phyloP scores from a whole-genome alignment of 1,140 invertebrate species.

The Metopolophium dirhodum region DNA sequence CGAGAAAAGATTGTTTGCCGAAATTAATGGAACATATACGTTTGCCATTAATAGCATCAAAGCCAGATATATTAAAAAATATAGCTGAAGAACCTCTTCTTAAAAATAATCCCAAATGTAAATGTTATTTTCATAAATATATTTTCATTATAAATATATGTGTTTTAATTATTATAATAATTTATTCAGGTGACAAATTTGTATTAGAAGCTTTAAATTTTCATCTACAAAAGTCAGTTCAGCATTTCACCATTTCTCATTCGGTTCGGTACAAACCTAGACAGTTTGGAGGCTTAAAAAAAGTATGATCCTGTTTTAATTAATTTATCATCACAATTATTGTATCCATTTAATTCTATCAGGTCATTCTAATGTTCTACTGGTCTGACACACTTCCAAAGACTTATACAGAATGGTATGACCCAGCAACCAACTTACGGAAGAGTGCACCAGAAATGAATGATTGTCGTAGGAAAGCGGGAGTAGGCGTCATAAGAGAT shows the following conservation, averaged over 20 bases:
- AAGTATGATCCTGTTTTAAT: neutral
- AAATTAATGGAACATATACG: constrained; percentile 91
- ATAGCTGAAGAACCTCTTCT: constrained; percentile 93
- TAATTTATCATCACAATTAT: neutral
- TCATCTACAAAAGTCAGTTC: constrained; percentile 88
- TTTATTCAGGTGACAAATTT: constrained; percentile 77
- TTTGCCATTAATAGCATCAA: constrained; percentile 80
- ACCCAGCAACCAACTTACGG: constrained; percentile 83
- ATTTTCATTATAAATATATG: neutral
- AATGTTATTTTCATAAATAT: constrained; percentile 60
- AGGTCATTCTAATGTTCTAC: constrained; percentile 87
- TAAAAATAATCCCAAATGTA: constrained; percentile 81
- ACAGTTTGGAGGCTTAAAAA: constrained; percentile 65
- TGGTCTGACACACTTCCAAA: constrained; percentile 96
- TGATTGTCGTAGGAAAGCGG: constrained; percentile 72
- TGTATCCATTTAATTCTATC: constrained; percentile 57
- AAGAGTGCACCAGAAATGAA: constrained; percentile 82
- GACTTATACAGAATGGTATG: constrained; percentile 88
- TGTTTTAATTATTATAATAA: neutral
- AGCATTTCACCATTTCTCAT: constrained; percentile 75
- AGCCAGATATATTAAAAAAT: constrained; percentile 85
- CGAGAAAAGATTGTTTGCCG: constrained; percentile 74
- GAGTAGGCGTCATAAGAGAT: constrained; percentile 79
- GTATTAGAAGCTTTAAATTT: constrained; percentile 94
- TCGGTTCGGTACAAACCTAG: constrained; percentile 83